Evolutionary conservation across 2,113 vertebrate genomes (phyloP).

Genomic region (Burhinus oedicnemus): DNA sequence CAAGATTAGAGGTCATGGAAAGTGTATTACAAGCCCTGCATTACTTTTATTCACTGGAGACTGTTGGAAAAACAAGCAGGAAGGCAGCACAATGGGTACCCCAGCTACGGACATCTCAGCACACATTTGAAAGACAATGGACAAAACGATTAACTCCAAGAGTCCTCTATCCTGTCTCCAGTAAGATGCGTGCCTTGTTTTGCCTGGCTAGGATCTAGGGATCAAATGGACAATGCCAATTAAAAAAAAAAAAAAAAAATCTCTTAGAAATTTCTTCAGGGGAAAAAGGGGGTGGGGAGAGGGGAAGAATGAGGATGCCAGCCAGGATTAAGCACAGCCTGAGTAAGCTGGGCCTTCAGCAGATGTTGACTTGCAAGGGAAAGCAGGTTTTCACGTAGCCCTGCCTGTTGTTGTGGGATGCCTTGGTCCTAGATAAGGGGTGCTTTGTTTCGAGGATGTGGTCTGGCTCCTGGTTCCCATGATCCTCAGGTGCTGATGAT

Average conservation of each 20-base stretch:
- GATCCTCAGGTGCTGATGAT: neutral
- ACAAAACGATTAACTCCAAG: slow-evolving; percentile 61
- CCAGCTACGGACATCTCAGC: slow-evolving; percentile 41
- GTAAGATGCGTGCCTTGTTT: slow-evolving; percentile 49
- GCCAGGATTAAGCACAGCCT: neutral
- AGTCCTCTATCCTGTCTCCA: slow-evolving; percentile 68
- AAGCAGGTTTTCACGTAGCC: neutral
- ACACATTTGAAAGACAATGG: slow-evolving; percentile 66
- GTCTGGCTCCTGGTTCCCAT: neutral
- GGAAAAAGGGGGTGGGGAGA: slow-evolving; percentile 1
- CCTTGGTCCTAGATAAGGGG: neutral
- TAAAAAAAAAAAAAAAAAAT: neutral
- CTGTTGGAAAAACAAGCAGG: slow-evolving; percentile 65
- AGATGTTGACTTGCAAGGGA: neutral
- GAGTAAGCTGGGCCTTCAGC: neutral
- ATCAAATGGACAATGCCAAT: slow-evolving; percentile 32
- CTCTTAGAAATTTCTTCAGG: slow-evolving; percentile 4
- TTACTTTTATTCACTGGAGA: slow-evolving; percentile 66
- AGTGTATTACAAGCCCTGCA: slow-evolving; percentile 30
- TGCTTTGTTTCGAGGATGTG: neutral
- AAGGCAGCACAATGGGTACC: slow-evolving; percentile 61
- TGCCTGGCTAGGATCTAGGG: slow-evolving; percentile 18
- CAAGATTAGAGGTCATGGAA: slow-evolving; percentile 62
- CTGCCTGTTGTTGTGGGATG: neutral
- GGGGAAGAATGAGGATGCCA: neutral